These are phyloP conservation scores for Lathronympha strigana DNA, from an alignment of 2,888 invertebrate genomes.

Conservation along the genomic window DNA sequence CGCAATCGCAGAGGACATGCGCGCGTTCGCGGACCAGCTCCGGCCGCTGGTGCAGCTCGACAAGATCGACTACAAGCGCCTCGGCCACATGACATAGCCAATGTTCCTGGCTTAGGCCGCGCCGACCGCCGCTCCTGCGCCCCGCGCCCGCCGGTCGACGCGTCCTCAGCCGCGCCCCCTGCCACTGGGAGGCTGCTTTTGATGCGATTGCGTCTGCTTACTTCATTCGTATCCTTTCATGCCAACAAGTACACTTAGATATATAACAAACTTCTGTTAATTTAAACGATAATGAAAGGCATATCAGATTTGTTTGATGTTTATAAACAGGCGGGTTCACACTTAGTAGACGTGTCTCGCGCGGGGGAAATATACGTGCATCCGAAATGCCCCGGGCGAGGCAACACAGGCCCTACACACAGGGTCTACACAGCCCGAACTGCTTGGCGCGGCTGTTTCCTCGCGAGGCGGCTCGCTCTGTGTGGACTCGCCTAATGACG, in stretches of 20 bases:
- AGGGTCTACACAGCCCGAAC: no score
- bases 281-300: neutral
- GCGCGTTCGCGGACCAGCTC: slow-evolving; percentile 96
- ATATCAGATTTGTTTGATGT: no score
- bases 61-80: slow-evolving; percentile 95
- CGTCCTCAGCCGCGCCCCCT: slow-evolving; percentile 2
- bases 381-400: no score
- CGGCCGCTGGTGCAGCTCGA: slow-evolving; percentile 96
- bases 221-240: slow-evolving; percentile 28
- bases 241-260: slow-evolving; percentile 14
- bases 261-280: no score
- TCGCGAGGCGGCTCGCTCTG: no score
- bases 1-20: slow-evolving; percentile 98
- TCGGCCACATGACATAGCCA: slow-evolving; percentile 80
- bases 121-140: slow-evolving; percentile 24
- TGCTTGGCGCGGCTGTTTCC: no score
- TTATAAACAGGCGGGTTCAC: no score
- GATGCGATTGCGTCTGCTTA: slow-evolving; percentile 22
- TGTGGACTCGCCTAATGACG: no score
- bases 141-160: neutral
- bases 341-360: no score
- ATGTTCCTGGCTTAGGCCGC: slow-evolving; percentile 56
- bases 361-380: no score
- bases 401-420: no score
- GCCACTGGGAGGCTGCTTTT: slow-evolving; percentile 15